Evolutionary conservation across 2,797 vertebrate genomes (phyloP).

Genomic region (Hyperoplus immaculatus): DNA sequence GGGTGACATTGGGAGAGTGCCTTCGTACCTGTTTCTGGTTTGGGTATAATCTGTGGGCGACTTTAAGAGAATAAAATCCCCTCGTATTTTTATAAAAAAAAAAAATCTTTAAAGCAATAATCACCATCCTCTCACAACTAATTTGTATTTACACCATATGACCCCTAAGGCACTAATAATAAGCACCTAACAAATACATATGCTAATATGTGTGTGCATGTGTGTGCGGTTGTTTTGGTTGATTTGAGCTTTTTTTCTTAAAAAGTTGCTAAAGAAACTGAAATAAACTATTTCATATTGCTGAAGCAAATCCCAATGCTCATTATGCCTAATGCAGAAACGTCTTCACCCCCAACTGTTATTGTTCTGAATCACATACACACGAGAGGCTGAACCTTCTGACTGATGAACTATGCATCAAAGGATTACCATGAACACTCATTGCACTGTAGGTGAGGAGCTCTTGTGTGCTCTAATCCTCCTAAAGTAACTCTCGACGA

Average conservation of each 20-base stretch:
- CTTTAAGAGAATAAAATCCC: constrained; percentile 14
- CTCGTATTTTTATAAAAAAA: background rate
- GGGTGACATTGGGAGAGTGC: constrained; percentile 29
- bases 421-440: constrained; percentile 61
- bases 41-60: constrained; percentile 13
- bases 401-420: constrained; percentile 84
- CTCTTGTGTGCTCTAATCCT: constrained; percentile 66
- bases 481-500: constrained; percentile 67
- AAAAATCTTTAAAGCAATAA: constrained; percentile 22
- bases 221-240: background rate
- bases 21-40: constrained; percentile 23
- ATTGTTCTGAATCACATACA: constrained; percentile 76
- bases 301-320: constrained; percentile 73
- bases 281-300: constrained; percentile 63
- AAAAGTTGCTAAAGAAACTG: constrained; percentile 70
- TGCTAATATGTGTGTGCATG: constrained; percentile 48
- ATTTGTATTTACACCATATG: constrained; percentile 52
- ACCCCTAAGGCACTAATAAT: constrained; percentile 51
- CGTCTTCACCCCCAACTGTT: constrained; percentile 69
- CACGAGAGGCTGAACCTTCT: constrained; percentile 75
- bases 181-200: constrained; percentile 42
- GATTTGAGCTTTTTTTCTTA: constrained; percentile 43
- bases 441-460: constrained; percentile 78
- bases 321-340: constrained; percentile 79
- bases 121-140: constrained; percentile 35